Evolutionary conservation across 1,140 invertebrate genomes (phyloP), one percentile per base, ranked within the genome.

Genomic region (Pseudachorutes palmiensis): DNA sequence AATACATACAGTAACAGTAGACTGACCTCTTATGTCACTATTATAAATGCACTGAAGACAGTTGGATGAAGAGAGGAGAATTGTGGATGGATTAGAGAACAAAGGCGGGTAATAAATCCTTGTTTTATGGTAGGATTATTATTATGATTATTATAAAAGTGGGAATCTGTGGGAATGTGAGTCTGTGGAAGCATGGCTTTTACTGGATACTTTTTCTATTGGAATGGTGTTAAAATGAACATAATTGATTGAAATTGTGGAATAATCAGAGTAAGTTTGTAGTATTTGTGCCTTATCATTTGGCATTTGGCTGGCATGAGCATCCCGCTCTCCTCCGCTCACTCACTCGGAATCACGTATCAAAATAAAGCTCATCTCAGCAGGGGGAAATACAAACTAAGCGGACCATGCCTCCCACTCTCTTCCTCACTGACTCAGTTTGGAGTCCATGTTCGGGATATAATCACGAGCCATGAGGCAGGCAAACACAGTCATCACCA

Each of bases 401-500:
- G n/a, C n/a, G n/a, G n/a, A n/a, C n/a, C n/a, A n/a, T n/a, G n/a
- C n/a, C n/a, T n/a, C n/a, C n/a, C n/a, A n/a, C n/a, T n/a, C n/a
- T n/a, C n/a, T n/a, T n/a, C n/a, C n/a, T n/a, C n/a, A n/a, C n/a
- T n/a, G n/a, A n/a, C n/a, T 41, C 36, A 57, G 64, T 57, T 77
- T 77, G 63, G 69, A 63, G 74, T 90, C 89, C 88, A 92, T 88
- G 75, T 88, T 87, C 63, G 92, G 92, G 75, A 94, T 86, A 78
- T 94, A 96, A 80, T 96, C 94, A 76, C 92, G 84, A 24, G 93
- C 92, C 96, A 99, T 98, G 68, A 99, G 83, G 78, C 95, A 98
- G 29, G 97, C 95, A 82, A 98, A 99, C 57, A 98, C 90, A 3
- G 97, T 99, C 94, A 99, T 95, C 28, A 99, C 90, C 94, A 99